Evolutionary conservation across 2,888 invertebrate species (phyloP).

Genomic region (Heteropelma amictum): DNA sequence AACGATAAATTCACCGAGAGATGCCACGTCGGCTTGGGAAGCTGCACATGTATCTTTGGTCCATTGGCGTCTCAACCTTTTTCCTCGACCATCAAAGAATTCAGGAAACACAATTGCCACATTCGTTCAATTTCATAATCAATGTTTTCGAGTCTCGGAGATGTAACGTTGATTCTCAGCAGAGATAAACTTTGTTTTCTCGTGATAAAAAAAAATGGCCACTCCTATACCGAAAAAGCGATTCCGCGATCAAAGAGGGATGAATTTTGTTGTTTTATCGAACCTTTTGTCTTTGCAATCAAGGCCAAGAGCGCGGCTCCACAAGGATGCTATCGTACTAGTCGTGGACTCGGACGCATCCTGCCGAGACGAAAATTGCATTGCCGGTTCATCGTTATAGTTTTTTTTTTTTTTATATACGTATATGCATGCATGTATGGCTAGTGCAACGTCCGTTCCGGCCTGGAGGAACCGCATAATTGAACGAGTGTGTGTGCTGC

Average conservation of each 20-base stretch:
- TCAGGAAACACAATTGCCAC: too few species aligned
- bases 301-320: slow-evolving; percentile 48
- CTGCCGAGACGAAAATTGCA: slow-evolving; percentile 53
- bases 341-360: slow-evolving; percentile 51
- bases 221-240: too few species aligned
- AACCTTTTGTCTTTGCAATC: slow-evolving; percentile 4
- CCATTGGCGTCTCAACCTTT: background rate
- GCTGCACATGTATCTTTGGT: slow-evolving; percentile 26
- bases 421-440: slow-evolving; percentile 20
- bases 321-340: slow-evolving; percentile 6
- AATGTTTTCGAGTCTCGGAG: too few species aligned
- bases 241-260: background rate
- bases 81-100: too few species aligned
- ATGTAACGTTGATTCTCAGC: too few species aligned
- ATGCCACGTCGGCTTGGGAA: slow-evolving; percentile 27
- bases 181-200: too few species aligned
- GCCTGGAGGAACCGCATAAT: slow-evolving; percentile 70
- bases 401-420: background rate
- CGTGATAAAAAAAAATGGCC: too few species aligned
- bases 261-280: background rate
- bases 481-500: slow-evolving; percentile 60
- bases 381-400: slow-evolving; percentile 46
- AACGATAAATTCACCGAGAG: slow-evolving; percentile 30
- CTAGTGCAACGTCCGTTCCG: slow-evolving; percentile 76
- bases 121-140: too few species aligned